Percentiles rank a stretch among this genome's conserved stretches.
These are phyloP conservation scores for Calyptommatus sinebrachiatus DNA, from an alignment of 2,113 vertebrate genomes.

Conservation along the genomic window DNA sequence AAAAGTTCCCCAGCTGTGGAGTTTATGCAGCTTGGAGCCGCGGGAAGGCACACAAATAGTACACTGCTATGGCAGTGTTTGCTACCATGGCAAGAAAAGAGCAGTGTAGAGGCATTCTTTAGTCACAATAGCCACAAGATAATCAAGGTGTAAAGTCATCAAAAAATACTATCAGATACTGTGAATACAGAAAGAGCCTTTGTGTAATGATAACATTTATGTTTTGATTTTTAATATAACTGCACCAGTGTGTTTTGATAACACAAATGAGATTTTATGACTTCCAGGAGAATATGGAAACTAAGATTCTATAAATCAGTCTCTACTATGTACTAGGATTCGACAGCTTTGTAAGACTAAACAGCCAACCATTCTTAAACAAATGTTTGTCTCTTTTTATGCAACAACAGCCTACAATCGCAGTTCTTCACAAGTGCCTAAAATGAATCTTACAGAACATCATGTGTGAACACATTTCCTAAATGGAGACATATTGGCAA, in stretches of 20 bases:
- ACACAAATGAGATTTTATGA: neutral
- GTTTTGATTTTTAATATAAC: neutral
- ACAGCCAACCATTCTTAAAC: neutral
- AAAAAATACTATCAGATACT: too few species aligned
- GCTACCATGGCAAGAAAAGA: too few species aligned
- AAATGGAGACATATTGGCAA: constrained; percentile 2
- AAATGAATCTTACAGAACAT: neutral
- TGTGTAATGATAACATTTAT: too few species aligned
- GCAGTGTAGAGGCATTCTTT: too few species aligned
- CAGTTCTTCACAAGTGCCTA: neutral
- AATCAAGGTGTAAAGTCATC: too few species aligned
- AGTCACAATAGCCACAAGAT: too few species aligned
- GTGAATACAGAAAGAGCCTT: too few species aligned
- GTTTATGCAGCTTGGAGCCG: too few species aligned
- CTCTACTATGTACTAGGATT: neutral
- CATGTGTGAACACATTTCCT: neutral
- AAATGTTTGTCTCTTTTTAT: neutral
- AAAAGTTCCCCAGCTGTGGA: too few species aligned
- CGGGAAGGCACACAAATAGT: too few species aligned
- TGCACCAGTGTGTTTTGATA: neutral
- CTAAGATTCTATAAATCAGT: neutral
- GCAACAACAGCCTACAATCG: neutral
- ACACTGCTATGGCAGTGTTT: too few species aligned
- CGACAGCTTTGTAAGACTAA: neutral
- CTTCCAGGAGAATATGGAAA: too few species aligned